Base-by-base conservation (phyloP, 1,140 invertebrate species). In the Cotesia typhae region DNA sequence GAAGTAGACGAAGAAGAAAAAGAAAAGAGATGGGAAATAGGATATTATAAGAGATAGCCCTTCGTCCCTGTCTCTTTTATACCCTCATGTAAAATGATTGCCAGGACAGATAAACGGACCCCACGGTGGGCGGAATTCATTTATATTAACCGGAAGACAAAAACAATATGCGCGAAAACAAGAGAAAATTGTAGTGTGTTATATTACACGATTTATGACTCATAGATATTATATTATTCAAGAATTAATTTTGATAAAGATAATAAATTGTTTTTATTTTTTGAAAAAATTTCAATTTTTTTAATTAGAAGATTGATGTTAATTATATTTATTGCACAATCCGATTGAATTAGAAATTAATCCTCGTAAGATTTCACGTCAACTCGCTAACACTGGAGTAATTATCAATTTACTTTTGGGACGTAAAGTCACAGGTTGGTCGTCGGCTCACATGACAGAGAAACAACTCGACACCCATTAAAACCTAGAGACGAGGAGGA, bases 391-490 rank as follows among this genome's bases (percentile, higher is more conserved):
- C 53, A 14, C 1, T 57, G 1, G 60, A 35, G 20, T 61, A 61
- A 61, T 61, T 61, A 61, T 12, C 17, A 12, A 28, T 35, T 61
- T 28, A 5, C 53, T 57, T 20, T 35, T 12, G 35, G 60, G 35
- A 37, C 35, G 60, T 28, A 35, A 35, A 35, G 60, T 61, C 35
- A 41, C 38, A 47, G 6, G 4, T 47, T 47, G 41, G 41, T 47
- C 41, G 41, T 4, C 57, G 35, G n/a, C 55, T 59, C 60, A 20
- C 38, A 47, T 10, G 64, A 41, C 70, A 65, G 28, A 57, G 70
- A 36, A 71, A 57, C 47, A 72, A 61, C 73, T 63, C 68, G 75
- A 79, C 75, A 77, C 64, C 75, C 74, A 76, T 75, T 78, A 75
- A 75, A 74, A 74, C 71, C 75, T 52, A 64, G 74, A 72, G 63